Evolutionary conservation across 2,113 vertebrate genomes (phyloP), one percentile per base, ranked within the genome.

Genomic region (Sander vitreus): DNA sequence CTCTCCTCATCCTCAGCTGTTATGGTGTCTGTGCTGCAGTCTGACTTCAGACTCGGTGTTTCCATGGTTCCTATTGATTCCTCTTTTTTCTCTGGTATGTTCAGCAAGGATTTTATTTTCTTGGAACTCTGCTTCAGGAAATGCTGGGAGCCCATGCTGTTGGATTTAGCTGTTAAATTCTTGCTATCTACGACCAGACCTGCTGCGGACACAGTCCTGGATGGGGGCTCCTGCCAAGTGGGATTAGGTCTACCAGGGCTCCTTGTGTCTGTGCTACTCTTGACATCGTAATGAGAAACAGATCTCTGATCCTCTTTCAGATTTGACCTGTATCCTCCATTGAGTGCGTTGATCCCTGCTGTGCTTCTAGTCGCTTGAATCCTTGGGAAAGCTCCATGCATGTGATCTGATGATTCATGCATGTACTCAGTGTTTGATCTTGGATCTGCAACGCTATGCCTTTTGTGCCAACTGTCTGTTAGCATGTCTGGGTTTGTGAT

Each of bases 361-460:
- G 93, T 54, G 81, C 75, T 78, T 90, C 66, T 95, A 58, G 93
- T 94, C 81, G 83, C 89, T 48, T 90, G 93, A 92, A 67, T 95
- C 92, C 81, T 96, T 30, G 86, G 92, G 53, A 96, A 91, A 6
- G 94, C 95, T 33, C 94, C 96, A 60, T 97, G 97, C 68, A 96
- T 92, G 2, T 96, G 95, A 73, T 88, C 89, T 12, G 95, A 92
- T 39, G 89, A 33, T 33, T 97, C 94, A 45, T 94, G 94, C 50
- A 65, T 84, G 23, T 93, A 92, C 62, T 95, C 95, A 50, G 92
- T 83, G 87, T 93, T 93, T 51, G 95, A 94, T 85, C 95, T 96
- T 3, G 97, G 95, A 77, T 97, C 96, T 33, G 96, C 96, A 88
- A 99, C 94, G 81, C 98, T 99, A 78, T 97, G 96, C 45, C 98